Evolutionary conservation across 2,888 invertebrate genomes (phyloP).

Genomic region (Autographa gamma): DNA sequence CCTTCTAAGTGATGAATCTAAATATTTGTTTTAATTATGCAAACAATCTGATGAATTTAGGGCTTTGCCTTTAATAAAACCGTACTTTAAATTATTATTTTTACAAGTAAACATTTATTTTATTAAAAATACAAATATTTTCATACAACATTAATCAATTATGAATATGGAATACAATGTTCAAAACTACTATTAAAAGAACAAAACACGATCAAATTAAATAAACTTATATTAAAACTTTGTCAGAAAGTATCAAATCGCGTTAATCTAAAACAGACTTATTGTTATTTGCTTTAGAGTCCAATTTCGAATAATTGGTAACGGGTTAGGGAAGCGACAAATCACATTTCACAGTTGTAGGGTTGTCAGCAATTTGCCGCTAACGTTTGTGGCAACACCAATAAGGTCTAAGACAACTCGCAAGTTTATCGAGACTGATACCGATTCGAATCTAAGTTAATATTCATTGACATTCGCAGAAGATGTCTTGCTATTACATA

Average conservation of each 20-base stretch:
- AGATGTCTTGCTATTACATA: slow-evolving; percentile 7
- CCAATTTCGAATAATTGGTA: slow-evolving; percentile 47
- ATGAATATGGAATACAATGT: neutral
- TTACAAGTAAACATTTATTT: too few species aligned
- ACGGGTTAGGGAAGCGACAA: slow-evolving; percentile 53
- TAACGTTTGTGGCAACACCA: slow-evolving; percentile 36
- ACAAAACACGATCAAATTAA: neutral
- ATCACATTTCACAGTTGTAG: slow-evolving; percentile 59
- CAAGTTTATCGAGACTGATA: slow-evolving; percentile 29
- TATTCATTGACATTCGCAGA: slow-evolving; percentile 33
- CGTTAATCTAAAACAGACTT: slow-evolving; percentile 7
- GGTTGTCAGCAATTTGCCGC: slow-evolving; percentile 45
- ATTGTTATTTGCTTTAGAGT: neutral
- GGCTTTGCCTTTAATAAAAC: neutral
- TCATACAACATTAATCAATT: neutral
- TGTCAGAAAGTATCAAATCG: neutral
- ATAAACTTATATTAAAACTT: neutral
- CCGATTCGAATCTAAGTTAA: slow-evolving; percentile 19
- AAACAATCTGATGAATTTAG: slow-evolving; percentile 13
- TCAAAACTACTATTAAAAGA: neutral
- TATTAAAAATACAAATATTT: too few species aligned
- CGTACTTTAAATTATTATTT: neutral
- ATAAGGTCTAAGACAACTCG: slow-evolving; percentile 31
- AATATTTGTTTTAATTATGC: slow-evolving; percentile 28
- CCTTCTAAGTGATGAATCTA: slow-evolving; percentile 21